Evolutionary conservation across 2,113 vertebrate genomes (phyloP).

Genomic region (Cavia aperea): DNA sequence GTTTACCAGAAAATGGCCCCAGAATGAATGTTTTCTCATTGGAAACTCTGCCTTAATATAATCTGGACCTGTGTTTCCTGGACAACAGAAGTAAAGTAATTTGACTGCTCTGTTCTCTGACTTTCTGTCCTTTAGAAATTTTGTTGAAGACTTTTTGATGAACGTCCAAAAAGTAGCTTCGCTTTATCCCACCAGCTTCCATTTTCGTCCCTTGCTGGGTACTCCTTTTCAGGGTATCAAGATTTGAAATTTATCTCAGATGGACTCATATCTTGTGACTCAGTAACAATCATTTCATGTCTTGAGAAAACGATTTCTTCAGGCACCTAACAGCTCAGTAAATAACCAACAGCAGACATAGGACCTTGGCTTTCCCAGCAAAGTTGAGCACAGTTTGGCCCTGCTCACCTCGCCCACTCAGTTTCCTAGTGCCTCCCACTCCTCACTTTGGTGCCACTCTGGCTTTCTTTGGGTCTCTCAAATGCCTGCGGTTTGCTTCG

Average conservation of each 20-base stretch:
- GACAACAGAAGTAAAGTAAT: background rate
- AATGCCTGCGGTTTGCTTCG: background rate
- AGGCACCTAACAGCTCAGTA: background rate
- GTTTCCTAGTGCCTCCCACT: background rate
- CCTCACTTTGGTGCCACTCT: background rate
- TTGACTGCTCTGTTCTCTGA: background rate
- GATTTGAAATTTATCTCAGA: background rate
- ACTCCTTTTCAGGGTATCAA: background rate
- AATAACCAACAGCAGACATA: background rate
- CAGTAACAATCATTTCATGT: background rate
- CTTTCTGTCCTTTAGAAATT: background rate
- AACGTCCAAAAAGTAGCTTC: background rate
- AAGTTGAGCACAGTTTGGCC: background rate
- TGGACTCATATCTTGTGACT: background rate
- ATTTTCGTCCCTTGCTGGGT: background rate
- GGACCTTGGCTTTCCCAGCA: background rate
- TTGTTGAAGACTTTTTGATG: background rate
- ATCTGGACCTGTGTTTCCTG: background rate
- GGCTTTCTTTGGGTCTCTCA: background rate
- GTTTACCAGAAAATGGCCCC: background rate
- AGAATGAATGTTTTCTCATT: background rate
- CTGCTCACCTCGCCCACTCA: fast-evolving
- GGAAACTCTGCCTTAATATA: background rate
- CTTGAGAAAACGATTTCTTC: constrained; percentile 7
- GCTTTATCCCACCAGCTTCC: background rate